Evolutionary conservation across 2,888 invertebrate genomes (phyloP).

Genomic region (Philereme vetulata): DNA sequence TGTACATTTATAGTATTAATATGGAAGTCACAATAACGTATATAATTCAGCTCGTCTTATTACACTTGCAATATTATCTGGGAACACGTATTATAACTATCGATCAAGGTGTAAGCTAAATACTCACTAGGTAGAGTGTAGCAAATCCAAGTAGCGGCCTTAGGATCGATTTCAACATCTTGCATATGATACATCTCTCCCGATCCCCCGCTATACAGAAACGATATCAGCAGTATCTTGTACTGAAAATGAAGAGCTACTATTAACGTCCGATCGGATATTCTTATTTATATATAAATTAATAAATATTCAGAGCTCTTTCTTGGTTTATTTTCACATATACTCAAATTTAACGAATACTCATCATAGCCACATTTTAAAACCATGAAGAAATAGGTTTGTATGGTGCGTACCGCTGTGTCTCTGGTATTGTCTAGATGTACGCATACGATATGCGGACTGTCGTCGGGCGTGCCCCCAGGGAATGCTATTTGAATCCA

Average conservation of each 20-base stretch:
- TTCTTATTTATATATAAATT: too few species aligned
- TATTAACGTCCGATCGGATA: neutral
- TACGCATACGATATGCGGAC: constrained; percentile 90
- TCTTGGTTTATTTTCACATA: constrained; percentile 4
- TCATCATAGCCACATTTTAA: constrained; percentile 1
- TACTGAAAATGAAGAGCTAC: constrained; percentile 84
- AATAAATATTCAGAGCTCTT: constrained; percentile 3
- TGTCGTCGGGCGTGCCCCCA: constrained; percentile 73
- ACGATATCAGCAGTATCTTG: constrained; percentile 93
- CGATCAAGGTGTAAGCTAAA: too few species aligned
- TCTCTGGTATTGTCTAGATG: constrained; percentile 98
- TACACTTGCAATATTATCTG: too few species aligned
- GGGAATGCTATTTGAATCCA: constrained; percentile 85
- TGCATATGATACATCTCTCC: constrained; percentile 92
- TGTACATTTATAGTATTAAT: too few species aligned
- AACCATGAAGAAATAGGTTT: neutral
- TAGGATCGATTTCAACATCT: constrained; percentile 92
- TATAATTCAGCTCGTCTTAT: too few species aligned
- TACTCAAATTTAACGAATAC: constrained; percentile 3
- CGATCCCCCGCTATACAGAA: constrained; percentile 91
- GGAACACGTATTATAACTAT: too few species aligned
- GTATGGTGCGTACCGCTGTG: constrained; percentile 85
- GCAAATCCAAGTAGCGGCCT: constrained; percentile 95
- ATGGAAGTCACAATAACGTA: too few species aligned
- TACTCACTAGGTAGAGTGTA: constrained; percentile 89